These are phyloP conservation scores for Alviniconcha marisindica DNA, from an alignment of 1,140 invertebrate species.

Conservation along the genomic window DNA sequence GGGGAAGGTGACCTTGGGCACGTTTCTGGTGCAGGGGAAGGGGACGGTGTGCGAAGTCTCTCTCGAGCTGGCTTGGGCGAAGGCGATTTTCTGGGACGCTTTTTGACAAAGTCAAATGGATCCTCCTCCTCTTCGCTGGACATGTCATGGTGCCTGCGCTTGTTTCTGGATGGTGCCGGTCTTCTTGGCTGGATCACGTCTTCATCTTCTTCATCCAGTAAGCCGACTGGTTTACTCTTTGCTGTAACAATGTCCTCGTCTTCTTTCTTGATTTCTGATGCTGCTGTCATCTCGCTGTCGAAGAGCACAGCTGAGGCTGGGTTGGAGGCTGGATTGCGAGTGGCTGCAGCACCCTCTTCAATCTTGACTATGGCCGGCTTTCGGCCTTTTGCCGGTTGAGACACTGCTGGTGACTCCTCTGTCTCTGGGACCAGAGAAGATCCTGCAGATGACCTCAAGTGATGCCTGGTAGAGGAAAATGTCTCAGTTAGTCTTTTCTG, in stretches of 20 bases:
- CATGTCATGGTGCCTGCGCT: neutral
- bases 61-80: neutral
- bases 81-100: constrained; percentile 28
- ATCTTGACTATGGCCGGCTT: neutral
- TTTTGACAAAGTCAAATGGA: constrained; percentile 40
- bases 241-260: neutral
- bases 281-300: neutral
- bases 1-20: too few relatives aligned
- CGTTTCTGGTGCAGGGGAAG: too few relatives aligned
- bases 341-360: neutral
- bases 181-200: neutral
- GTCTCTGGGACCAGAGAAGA: too few relatives aligned
- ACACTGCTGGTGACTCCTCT: neutral
- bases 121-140: constrained; percentile 33
- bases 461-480: too few relatives aligned
- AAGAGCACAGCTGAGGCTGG: neutral
- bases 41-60: too few relatives aligned
- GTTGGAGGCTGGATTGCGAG: too few relatives aligned
- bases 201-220: constrained; percentile 17
- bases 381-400: neutral
- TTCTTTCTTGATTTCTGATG: neutral
- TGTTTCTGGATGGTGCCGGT: neutral
- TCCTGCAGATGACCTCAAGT: too few relatives aligned
- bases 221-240: neutral
- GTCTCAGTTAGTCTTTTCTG: too few relatives aligned